Conservation (phyloP, 2,113 vertebrate genomes). For the Ameiurus melas region DNA sequence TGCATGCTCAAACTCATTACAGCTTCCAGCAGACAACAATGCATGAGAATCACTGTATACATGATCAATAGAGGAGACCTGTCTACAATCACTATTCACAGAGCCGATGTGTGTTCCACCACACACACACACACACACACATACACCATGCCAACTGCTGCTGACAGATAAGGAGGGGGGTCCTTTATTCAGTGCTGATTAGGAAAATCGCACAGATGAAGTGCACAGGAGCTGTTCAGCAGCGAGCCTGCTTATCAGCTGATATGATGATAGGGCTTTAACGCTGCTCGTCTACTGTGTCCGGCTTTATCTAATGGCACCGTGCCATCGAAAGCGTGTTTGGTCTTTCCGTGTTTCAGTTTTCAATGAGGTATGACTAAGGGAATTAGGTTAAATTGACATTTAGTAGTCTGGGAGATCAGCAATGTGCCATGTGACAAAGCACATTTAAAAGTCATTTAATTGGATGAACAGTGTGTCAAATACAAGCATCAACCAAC, state of each 20-base stretch:
- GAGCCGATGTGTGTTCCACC: slow-evolving; percentile 40
- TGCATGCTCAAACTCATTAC: not conserved
- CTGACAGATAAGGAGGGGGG: slow-evolving; percentile 61
- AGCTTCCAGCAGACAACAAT: not conserved
- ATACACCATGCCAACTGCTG: slow-evolving; percentile 53
- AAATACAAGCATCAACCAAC: not conserved
- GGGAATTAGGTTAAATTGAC: not conserved
- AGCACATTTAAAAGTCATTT: not conserved
- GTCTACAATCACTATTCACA: slow-evolving; percentile 50
- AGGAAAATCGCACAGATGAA: slow-evolving; percentile 42
- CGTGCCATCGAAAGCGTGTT: slow-evolving; percentile 6
- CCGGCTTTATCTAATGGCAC: slow-evolving; percentile 16
- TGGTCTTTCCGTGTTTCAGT: not conserved
- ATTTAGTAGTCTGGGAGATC: not conserved
- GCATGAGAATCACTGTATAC: not conserved
- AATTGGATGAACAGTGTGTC: not conserved
- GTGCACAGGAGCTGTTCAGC: slow-evolving; percentile 42
- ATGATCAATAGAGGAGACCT: slow-evolving; percentile 1
- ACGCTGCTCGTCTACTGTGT: slow-evolving; percentile 40
- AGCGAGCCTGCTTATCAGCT: slow-evolving; percentile 58
- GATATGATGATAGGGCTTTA: slow-evolving; percentile 54
- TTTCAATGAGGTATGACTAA: not conserved
- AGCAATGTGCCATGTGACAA: not conserved
- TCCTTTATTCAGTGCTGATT: slow-evolving; percentile 54
- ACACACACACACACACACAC: not conserved